Base-by-base conservation (phyloP, 2,797 vertebrate genomes). In the Parotocinclus haroldoi region DNA sequence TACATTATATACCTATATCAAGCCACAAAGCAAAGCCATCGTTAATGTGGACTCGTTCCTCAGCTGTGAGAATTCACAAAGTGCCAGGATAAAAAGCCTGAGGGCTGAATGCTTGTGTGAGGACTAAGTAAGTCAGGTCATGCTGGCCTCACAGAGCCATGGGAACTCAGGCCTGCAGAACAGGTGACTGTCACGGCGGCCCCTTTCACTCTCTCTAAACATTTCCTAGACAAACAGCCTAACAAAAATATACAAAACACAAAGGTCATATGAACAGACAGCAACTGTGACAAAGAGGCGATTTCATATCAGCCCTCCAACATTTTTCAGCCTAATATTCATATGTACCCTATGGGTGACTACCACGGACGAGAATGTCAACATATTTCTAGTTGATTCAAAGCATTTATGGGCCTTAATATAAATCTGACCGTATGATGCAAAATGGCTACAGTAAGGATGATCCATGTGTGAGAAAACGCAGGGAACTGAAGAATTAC, bases 161-260 rank as follows among this genome's bases (percentile, higher is more conserved):
- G 91, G 88, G 90, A 92, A 92, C 86, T 83, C 63, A 45, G 74
- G 80, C 81, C 79, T 58, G 64, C 64, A 77, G 81, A 91, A 87
- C 90, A 91, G 90, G 91, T 92, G 90, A 90, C 85, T 75, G 52
- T 85, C 88, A 86, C 75, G 69, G 73, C 72, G 78, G 76, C 79
- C 50, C 61, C 55, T 71, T 76, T 75, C 71, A 84, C 79, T 83
- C 76, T 66, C 68, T 71, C 58, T 65, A 68, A 67, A 54, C 27
- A 48, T 79, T 63, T 40, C 78, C 60, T 69, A 77, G 60, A 39
- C 45, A 68, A 54, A 18, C 46, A 63, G 36, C 40, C 13, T 68
- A 70, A 17, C 49, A 27, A 10, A 55, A 27, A 27, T 27, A 27
- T 27, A 27, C 27, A 27, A 27, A 27, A 27, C 27, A 27, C 27